Base-by-base conservation (phyloP, 2,888 invertebrate genomes). In the Griposia aprilina region DNA sequence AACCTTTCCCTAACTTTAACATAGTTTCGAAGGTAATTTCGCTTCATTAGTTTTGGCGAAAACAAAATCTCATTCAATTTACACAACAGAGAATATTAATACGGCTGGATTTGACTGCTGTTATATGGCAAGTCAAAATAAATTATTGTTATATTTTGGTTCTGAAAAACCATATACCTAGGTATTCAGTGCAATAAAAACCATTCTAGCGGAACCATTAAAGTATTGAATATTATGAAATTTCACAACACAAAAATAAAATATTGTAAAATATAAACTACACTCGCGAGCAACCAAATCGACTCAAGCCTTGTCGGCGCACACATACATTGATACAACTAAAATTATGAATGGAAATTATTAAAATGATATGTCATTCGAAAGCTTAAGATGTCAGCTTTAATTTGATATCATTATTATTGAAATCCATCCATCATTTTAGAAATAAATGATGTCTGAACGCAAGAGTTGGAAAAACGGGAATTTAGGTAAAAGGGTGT, bases 31-130 rank as follows among this genome's bases (percentile, higher is more conserved):
- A 79, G 77, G 82, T 87, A 84, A 85, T 77, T 87, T 67, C 65
- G 73, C 71, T 76, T 81, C 81, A 85, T 84, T 84, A 73, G 75
- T 76, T 87, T 72, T 59, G 60, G 50, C 41, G 60, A 68, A 87
- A 85, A 81, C 72, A 78, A 83, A 86, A 83, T 83, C 65, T 83
- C 74, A 76, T 86, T 78, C 59, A 86, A 86, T 86, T 83, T 60
- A 73, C 52, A 63, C 6, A 59, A 52, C 57, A 55, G 30, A 60
- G 15, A 68, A 45, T 48, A 62, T 65, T 30, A 57, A 62, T 65
- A 7, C 20, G 7, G 1, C 17, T 68, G 6, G 17, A 45, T 75
- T 74, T 26, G 36, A 20, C 17, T 26, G 41, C 11, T 13, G n/a
- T n/a, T 59, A 8, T 23, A 55, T 52, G 50, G 1, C 1, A 20